Evolutionary conservation across 2,113 vertebrate species (phyloP), one percentile per base, ranked within the genome.

Genomic region (Phrynocephalus versicolor): DNA sequence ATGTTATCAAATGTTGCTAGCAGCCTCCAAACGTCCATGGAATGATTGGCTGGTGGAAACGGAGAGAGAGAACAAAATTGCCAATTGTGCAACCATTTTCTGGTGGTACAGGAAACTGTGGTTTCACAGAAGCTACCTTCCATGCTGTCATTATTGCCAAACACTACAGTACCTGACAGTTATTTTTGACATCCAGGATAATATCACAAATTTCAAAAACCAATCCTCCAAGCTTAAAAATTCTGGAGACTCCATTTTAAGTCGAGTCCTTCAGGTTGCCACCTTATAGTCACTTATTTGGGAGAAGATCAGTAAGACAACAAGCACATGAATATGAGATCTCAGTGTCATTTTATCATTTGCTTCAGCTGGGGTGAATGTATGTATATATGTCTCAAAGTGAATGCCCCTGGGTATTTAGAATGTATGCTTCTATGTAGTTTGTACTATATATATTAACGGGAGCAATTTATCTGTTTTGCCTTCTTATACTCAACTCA

Each of bases 401-500:
- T 33, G 85, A 86, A 58, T 83, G 10, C 30, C 84, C 73, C 37
- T 15, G 39, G 45, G 69, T 15, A 1, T 35, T 30, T 60, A 87
- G 41, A 70, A 41, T 62, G 57, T 27, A 74, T 83, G 62, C 73
- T 72, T 83, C 25, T 41, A 27, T 35, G 6, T 83, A 33, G 79
- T 75, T 81, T 86, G 77, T 21, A 65, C 58, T 62, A 3, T 62
- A 88, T 51, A 51, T 64, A 19, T 85, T 35, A 82, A 60, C 79
- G 64, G 75, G 55, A 90, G 82, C 16, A 25, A 1, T 30, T 83
- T 67, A 80, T 64, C 35, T 82, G 2, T 27, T 82, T 75, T 71
- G 88, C 37, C 39, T 87, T 87, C 70, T 85, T 62, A 33, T 74
- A 85, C 87, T 82, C 69, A 74, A 89, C 90, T 30, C 81, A 85